Evolutionary conservation across 1,140 invertebrate genomes (phyloP).

Genomic region (Acyrthosiphon pisum): DNA sequence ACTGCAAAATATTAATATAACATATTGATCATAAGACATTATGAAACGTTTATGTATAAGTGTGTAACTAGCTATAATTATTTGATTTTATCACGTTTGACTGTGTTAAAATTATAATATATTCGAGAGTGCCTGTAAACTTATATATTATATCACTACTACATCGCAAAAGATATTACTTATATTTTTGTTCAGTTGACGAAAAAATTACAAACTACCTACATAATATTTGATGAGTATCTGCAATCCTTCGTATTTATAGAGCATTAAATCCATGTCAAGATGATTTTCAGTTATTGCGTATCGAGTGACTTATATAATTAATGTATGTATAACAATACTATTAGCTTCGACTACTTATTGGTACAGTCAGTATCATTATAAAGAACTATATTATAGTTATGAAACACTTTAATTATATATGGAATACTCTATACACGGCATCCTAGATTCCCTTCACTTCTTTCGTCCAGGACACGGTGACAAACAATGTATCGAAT

Average conservation of each 20-base stretch:
- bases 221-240: background rate
- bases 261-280: background rate
- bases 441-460: constrained; percentile 5
- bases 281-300: background rate
- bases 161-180: background rate
- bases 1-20: constrained; percentile 4
- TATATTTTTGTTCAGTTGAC: background rate
- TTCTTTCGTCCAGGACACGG: background rate
- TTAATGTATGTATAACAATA: background rate
- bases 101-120: background rate
- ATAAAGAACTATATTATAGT: background rate
- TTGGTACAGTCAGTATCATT: background rate
- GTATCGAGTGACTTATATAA: background rate
- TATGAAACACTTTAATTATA: constrained; percentile 15
- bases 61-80: background rate
- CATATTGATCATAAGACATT: background rate
- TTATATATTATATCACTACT: background rate
- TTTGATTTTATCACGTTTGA: background rate
- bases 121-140: background rate
- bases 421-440: background rate
- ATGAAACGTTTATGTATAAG: too few species aligned
- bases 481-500: background rate
- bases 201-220: background rate
- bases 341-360: background rate
- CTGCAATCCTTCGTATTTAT: background rate